phyloP scores from a whole-genome alignment of 2,113 vertebrate species.

The Rhea pennata region DNA sequence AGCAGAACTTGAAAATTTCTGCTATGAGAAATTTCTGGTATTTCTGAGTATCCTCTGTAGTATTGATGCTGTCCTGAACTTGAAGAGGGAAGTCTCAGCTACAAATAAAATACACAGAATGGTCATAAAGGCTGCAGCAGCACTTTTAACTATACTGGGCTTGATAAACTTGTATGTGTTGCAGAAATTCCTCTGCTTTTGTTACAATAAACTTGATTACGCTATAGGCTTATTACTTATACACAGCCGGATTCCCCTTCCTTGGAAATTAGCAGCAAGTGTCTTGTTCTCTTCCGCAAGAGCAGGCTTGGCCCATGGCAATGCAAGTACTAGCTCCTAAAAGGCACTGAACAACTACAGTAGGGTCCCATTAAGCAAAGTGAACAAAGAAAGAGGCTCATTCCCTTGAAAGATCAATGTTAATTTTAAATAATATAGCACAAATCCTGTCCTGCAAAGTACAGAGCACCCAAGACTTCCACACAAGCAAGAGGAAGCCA shows the following conservation, averaged over 20 bases:
- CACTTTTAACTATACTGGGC: neutral
- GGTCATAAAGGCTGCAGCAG: neutral
- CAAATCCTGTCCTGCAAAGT: neutral
- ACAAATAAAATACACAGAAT: neutral
- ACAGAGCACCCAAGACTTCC: neutral
- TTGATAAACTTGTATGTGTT: neutral
- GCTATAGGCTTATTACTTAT: neutral
- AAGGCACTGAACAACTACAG: neutral
- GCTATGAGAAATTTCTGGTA: neutral
- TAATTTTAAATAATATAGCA: neutral
- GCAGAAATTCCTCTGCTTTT: neutral
- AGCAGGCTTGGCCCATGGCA: neutral
- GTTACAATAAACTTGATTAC: neutral
- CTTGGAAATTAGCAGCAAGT: neutral
- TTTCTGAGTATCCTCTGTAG: neutral
- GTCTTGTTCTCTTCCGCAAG: neutral
- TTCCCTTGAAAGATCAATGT: neutral
- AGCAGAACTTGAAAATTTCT: neutral
- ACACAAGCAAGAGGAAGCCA: neutral
- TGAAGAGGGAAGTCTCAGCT: neutral
- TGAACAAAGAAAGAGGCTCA: constrained; percentile 32
- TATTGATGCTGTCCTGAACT: neutral
- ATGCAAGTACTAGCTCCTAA: neutral
- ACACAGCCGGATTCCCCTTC: neutral
- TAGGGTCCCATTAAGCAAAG: neutral